Evolutionary conservation across 2,797 vertebrate genomes (phyloP), one percentile per base, ranked within the genome.

Genomic region (Leptodactylus fallax): DNA sequence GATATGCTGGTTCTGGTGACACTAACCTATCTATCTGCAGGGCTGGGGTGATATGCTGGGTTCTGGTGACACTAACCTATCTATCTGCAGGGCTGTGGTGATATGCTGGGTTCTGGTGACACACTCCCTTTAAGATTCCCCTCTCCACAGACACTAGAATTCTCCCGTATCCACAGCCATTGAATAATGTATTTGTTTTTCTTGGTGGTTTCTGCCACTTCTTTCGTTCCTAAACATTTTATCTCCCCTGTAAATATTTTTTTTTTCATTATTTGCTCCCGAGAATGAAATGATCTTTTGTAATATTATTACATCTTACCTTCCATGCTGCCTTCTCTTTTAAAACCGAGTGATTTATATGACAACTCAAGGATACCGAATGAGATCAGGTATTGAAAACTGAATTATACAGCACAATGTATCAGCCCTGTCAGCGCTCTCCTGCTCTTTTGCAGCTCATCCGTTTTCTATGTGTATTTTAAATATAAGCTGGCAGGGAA

Each of bases 341-440:
- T 85, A 85, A 47, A 63, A 51, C 65, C 47, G 72, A 85, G 56
- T 78, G 83, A 78, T 85, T 63, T 85, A 78, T 85, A 25, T 51
- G 72, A 78, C 72, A 85, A 65, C 72, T 63, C 72, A 61, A 49
- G 45, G 72, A 65, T 49, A 19, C n/a, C 83, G 25, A 63, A 85
- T 85, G 58, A 78, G 63, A 85, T 78, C 60, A 65, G 61, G 58
- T 76, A 63, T 78, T 78, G 58, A 51, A 85, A 85, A 85, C n/a
- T 63, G 58, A 78, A 85, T 85, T 78, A 85, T 16, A 85, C 58
- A 6, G 14, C 72, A 63, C 83, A 65, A 85, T 67, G 58, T 63
- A 78, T 65, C 19, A 72, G 81, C 51, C 51, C 65, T n/a, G 36
- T 80, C 79, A 47, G 56, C 79, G 6, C 56, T 21, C 55, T 1